Base-by-base conservation (phyloP, 2,113 vertebrate species). In the Cavia porcellus region DNA sequence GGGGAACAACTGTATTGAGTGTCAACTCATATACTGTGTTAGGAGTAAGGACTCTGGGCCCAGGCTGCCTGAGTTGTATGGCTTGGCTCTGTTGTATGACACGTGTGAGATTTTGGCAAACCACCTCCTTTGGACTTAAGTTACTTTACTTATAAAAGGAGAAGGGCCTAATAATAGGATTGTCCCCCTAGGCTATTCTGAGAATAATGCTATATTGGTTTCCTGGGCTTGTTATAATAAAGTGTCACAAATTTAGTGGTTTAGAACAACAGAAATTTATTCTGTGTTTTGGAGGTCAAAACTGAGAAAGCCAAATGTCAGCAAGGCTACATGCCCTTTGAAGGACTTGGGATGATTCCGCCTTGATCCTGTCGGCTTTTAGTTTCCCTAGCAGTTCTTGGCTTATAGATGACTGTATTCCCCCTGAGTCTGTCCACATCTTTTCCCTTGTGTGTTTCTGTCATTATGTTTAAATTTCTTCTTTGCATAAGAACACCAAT, bases 1-100 rank as follows among this genome's bases (percentile, higher is more conserved):
- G 32, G 17, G 1, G 15, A 17, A 55, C 32, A 55, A 3, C 1
- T 10, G 11, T 3, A 7, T 5, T 1, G 2, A 0, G 11, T 0
- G 25, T 15, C 30, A 12, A 38, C 15, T 59, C 45, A 3, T 3
- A 14, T 20, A 0, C 4, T 0, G 1, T 24, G 8, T 3, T 15
- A 30, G 35, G 30, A 55, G 92, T 32, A 6, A 28, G 52, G 52
- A 20, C 79, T 61, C 19, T 12, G 57, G 64, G 14, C 19, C 19
- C 64, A 45, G 86, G 64, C 52, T 55, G 2, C 45, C 59, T 38
- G 17, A 0, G 3, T 45, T 50, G 19, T 70, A n/a, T n/a, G 61
- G 77, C 50, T 50, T 28, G 38, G 61, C 64, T 81, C 42, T 15
- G 0, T 45, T 35, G 25, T 1, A 24, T 25, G 28, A 5, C 11